Base-by-base conservation (phyloP, 1,140 invertebrate species). In the Olivierus martensii region DNA sequence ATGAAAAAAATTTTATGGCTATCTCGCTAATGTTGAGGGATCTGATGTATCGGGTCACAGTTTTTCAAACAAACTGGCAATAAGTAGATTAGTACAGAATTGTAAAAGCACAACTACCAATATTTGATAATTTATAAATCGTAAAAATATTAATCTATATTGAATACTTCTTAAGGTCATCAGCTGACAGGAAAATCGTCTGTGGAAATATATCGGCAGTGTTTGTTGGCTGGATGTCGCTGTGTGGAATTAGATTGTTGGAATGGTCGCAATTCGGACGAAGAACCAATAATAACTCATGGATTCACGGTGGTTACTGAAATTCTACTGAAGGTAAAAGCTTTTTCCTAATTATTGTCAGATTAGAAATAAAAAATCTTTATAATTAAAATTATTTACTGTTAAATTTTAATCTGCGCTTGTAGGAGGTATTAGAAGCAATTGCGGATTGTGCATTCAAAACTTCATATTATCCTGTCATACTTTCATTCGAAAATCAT, bases 231-330 rank as follows among this genome's bases (percentile, higher is more conserved):
- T 46, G 94, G 94, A 41, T 97, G 94, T 76, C 84, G 87, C 57
- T 98, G 93, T 70, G 87, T 98, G 1, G 94, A 98, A 67, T 75
- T 98, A 57, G 94, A 98, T 72, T 95, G 95, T 69, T 97, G 93
- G 92, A 95, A 97, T 68, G 88, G 90, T 1, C 69, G 65, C 35
- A 78, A 82, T 60, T 81, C 83, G 34, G 72, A 75, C 59, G 89
- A 94, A 59, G 93, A 97, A 71, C 93, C 93, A 11, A 81, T 96
- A 34, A 95, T 98, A 47, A 90, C 94, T 48, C 94, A 98, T 70
- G 93, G 94, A 51, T 96, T 93, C 68, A 96, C 93, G 4, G 87
- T 97, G 69, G 93, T 96, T 59, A 92, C 89, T 56, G 91, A 95
- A 72, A 87, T 97, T 58, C 80, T 79, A 61, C 90, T 92, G 49